Evolutionary conservation across 2,888 invertebrate species (phyloP).

Genomic region (Eilema caniola): DNA sequence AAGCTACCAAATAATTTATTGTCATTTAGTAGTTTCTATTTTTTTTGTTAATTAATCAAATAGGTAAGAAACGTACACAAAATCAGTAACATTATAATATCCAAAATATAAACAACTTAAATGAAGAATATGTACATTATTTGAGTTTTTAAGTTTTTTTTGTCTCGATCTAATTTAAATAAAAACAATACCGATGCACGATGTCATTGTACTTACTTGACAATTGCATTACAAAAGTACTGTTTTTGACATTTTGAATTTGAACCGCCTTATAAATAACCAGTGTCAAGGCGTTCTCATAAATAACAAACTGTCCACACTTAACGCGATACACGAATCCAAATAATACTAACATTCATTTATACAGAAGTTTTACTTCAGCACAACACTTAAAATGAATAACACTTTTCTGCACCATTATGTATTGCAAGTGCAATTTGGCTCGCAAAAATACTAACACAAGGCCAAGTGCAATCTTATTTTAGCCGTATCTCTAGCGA

Average conservation of each 20-base stretch:
- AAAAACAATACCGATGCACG: too few species aligned
- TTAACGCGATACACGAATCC: background rate
- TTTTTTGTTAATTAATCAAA: too few species aligned
- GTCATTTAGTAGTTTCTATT: constrained; percentile 5
- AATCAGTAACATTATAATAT: background rate
- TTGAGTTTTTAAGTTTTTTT: too few species aligned
- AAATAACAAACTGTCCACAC: background rate
- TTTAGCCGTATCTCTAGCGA: too few species aligned
- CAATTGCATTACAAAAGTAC: too few species aligned
- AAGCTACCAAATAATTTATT: constrained; percentile 6
- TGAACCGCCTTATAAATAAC: too few species aligned
- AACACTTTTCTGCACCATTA: background rate
- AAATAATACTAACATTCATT: background rate
- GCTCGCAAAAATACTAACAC: background rate
- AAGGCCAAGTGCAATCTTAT: too few species aligned
- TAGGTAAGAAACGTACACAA: background rate
- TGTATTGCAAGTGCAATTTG: background rate
- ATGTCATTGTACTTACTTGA: too few species aligned
- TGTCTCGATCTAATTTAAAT: too few species aligned
- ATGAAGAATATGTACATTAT: too few species aligned
- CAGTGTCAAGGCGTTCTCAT: too few species aligned
- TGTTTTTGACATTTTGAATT: too few species aligned
- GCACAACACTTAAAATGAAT: background rate
- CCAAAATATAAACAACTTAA: background rate
- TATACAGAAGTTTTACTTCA: background rate